phyloP scores from a whole-genome alignment of 2,113 vertebrate species.

The Hemiprocne comata region DNA sequence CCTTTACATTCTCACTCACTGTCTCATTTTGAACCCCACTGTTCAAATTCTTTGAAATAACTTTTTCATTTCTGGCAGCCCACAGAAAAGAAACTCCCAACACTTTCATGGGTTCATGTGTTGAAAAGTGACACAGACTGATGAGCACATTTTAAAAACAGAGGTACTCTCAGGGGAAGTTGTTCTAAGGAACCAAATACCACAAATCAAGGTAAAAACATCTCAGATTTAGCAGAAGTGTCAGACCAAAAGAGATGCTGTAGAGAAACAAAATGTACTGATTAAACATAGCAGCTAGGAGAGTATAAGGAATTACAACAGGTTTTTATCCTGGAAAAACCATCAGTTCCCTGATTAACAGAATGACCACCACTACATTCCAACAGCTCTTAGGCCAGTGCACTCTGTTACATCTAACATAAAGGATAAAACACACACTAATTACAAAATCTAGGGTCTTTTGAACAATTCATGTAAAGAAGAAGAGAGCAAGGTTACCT shows the following conservation, averaged over 20 bases:
- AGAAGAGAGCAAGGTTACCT: background rate
- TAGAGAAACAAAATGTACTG: background rate
- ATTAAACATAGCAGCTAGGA: background rate
- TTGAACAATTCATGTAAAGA: background rate
- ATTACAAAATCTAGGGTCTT: background rate
- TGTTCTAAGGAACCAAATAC: background rate
- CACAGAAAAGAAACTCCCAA: background rate
- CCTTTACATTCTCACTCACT: background rate
- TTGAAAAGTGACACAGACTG: background rate
- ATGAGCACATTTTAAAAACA: background rate
- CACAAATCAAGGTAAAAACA: background rate
- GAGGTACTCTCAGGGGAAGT: background rate
- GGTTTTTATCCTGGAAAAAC: background rate
- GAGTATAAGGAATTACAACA: background rate
- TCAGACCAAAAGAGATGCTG: background rate
- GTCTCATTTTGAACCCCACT: background rate
- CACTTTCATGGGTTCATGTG: background rate
- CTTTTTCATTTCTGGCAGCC: background rate
- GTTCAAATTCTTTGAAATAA: background rate
- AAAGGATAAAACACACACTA: background rate
- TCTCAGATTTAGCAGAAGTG: background rate
- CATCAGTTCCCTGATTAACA: fast-evolving
- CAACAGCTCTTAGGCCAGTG: background rate
- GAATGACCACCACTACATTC: background rate
- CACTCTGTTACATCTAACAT: background rate